A percentile compares a stretch with the other conserved stretches of the same genome.
phyloP scores from a whole-genome alignment of 2,888 invertebrate species.

The Congeria kusceri region DNA sequence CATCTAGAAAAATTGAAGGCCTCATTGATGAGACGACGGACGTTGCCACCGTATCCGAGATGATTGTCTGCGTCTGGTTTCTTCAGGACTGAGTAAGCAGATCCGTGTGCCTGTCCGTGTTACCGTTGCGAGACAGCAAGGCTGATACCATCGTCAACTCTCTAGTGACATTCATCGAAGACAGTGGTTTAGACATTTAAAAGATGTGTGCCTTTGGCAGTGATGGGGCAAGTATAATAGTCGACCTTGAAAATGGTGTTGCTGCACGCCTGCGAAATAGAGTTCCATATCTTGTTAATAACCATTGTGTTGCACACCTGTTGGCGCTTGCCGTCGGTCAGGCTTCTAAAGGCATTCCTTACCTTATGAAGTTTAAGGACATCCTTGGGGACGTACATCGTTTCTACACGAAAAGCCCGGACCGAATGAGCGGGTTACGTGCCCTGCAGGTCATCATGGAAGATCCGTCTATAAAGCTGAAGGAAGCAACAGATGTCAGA shows the following conservation, averaged over 20 bases:
- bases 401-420: slow-evolving; percentile 4
- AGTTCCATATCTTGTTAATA: slow-evolving; percentile 5
- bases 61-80: not conserved
- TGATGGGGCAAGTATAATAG: slow-evolving; percentile 6
- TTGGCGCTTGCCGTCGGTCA: not conserved
- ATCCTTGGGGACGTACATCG: slow-evolving; percentile 3
- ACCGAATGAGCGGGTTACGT: not conserved
- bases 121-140: not conserved
- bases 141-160: not conserved
- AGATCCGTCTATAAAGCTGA: slow-evolving; percentile 14
- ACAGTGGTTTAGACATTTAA: not conserved
- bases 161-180: not conserved
- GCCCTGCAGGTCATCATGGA: slow-evolving; percentile 6
- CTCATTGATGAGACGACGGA: not conserved
- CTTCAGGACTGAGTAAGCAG: not conserved
- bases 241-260: slow-evolving; percentile 7
- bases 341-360: slow-evolving; percentile 1
- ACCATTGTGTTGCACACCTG: slow-evolving; percentile 18
- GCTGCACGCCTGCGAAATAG: slow-evolving; percentile 2
- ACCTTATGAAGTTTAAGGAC: slow-evolving; percentile 17
- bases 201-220: slow-evolving; percentile 14
- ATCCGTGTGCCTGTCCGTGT: not conserved
- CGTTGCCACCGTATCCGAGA: not conserved
- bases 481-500: slow-evolving; percentile 46
- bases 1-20: no score